Evolutionary conservation across 2,888 invertebrate genomes (phyloP), one percentile per base, ranked within the genome.

Genomic region (Laothoe populi): DNA sequence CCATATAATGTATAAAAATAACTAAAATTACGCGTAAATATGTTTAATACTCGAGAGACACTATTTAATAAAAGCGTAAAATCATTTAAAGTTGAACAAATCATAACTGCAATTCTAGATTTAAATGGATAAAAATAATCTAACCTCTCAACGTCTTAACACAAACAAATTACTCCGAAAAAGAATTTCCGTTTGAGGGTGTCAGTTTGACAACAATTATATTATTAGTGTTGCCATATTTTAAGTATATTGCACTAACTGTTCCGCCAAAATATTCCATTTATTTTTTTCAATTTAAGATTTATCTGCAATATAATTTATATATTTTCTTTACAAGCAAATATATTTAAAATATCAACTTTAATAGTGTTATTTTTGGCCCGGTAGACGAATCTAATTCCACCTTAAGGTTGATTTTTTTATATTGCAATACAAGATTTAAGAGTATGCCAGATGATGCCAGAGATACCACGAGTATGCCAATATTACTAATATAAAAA

Each of bases 61-160:
- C 57, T 46, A 21, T 31, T 26, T 59, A 60, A 40, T 31, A n/a
- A 46, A 35, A 16, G 4, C 4, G 16, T 2, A 19, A 4, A 8
- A 57, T 59, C 26, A 21, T 16, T 35, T 42, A 59, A 13, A 60
- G 26, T 5, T 40, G 2, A 19, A 8, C 38, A 57, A 60, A 23
- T 45, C 11, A 23, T 16, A 13, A 19, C 2, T 19, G 65, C 61
- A 62, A 19, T 64, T 63, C 63, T 8, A 61, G 90, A 90, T 91
- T 81, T 59, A 67, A 70, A 69, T 60, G 66, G 90, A 90, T 92
- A 73, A 77, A 81, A 83, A 80, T 73, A 68, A 78, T 79, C 90
- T 91, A 92, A 92, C 92, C 92, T 92, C 76, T 79, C 79, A 87
- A 88, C 89, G 90, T 88, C 91, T 81, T 79, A 67, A 80, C 87